Base-by-base conservation (phyloP, 2,888 invertebrate species). In the Empis livida region DNA sequence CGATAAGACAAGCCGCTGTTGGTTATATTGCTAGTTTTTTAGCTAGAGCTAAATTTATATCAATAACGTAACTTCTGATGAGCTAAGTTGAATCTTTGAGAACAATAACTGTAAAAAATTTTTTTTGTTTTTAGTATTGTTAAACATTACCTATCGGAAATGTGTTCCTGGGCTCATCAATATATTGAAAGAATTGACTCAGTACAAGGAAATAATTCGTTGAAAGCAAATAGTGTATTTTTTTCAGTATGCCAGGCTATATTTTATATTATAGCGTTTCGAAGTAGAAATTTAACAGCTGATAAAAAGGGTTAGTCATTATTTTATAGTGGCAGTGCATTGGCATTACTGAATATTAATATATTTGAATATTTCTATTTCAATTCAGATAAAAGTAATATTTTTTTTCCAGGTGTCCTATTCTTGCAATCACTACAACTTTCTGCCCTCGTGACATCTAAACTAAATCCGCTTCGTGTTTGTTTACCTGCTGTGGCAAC, bases 231-330 rank as follows among this genome's bases (percentile, higher is more conserved):
- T 62, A 76, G 81, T 5, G 84, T 93, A 0, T 97, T 97, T 70
- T 94, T 93, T 63, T 80, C 88, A 2, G 79, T 92, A 5, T 94
- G 94, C 57, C 95, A 97, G 67, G 82, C 90, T 0, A 73, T 95
- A 41, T 95, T 97, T 71, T 94, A 96, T 67, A 73, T 94, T 14
- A 82, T 97, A 50, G 85, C 89, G 0, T 95, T 94, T 64, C 80
- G 92, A 50, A 86, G 91, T 63, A 82, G 82, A 56, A 85, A 93
- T 61, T 73, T 96, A 56, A 80, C 90, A 40, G 75, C 74, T 48
- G 78, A 74, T 56, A 80, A 80, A 63, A 84, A 84, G 72, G 83
- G 92, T 88, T 67, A 77, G 76, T 73, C 49, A 43, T 4, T 17
- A 5, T 17, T 14, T 27, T 27, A n/a, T n/a, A n/a, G n/a, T n/a